Evolutionary conservation across 2,797 vertebrate genomes (phyloP), one percentile per base, ranked within the genome.

Genomic region (Chanos chanos): DNA sequence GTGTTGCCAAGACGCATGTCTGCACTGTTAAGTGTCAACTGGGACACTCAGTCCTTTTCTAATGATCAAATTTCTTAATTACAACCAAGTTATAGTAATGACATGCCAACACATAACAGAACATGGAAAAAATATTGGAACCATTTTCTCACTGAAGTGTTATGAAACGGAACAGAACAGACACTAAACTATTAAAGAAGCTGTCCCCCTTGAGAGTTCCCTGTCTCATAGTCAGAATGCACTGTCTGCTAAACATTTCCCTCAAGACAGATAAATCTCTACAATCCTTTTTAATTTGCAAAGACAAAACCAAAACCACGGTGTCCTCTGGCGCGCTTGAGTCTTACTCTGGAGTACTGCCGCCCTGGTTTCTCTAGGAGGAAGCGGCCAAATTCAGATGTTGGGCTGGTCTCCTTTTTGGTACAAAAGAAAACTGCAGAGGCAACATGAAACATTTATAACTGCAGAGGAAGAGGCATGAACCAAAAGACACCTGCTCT

Each of bases 241-340:
- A 70, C 71, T 72, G 66, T 66, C 68, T 63, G 66, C 72, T 81
- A 77, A 79, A 81, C 81, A 70, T 72, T 67, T 73, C 77, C 76
- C 70, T 77, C 61, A 76, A 72, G 62, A 75, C 65, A 68, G 57
- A 80, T 82, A 85, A 83, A 86, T 86, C 77, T 78, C 27, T 6
- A 1, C 34, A 60, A 69, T 34, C 73, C 71, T 75, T 82, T 48
- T 45, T 83, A 86, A 87, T 86, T 88, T 66, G 77, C 78, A 69
- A 65, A 81, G 44, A 24, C 31, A 36, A 68, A 74, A 68, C 58
- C 57, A 43, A 8, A 63, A 64, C 56, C 52, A 18, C 27, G 76
- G 61, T 61, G 72, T 80, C 76, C 68, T 66, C 4, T 39, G 67
- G 60, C 73, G 77, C 82, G 79, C 70, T 73, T 71, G 70, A 62